These are phyloP conservation scores for Synergus umbraculus DNA, from an alignment of 2,888 invertebrate species.

Conservation along the genomic window DNA sequence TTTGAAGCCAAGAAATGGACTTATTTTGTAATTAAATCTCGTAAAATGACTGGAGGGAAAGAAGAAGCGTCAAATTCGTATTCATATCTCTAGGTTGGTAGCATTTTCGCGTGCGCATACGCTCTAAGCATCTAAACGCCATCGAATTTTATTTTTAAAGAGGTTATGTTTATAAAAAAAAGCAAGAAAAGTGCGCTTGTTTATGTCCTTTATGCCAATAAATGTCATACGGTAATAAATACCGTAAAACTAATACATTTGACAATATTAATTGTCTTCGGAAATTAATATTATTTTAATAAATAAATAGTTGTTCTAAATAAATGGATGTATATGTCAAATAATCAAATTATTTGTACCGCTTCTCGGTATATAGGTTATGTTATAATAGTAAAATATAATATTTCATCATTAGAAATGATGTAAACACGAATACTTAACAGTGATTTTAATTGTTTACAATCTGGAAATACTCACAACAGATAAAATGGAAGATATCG, in stretches of 20 bases:
- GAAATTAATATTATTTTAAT: background rate
- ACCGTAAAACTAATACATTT: background rate
- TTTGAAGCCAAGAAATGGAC: background rate
- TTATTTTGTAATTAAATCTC: background rate
- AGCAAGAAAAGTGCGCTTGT: background rate
- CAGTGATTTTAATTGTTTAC: background rate
- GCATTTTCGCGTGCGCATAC: background rate
- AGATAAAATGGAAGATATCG: slow-evolving; percentile 4
- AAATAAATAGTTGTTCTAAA: too few relatives aligned
- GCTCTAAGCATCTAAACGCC: background rate
- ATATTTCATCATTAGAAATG: background rate
- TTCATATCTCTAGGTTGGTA: background rate
- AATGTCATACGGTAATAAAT: background rate
- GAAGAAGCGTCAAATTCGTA: background rate
- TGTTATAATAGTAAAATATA: background rate
- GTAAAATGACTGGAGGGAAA: background rate
- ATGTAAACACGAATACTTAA: background rate
- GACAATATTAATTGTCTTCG: background rate
- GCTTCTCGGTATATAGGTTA: slow-evolving; percentile 5
- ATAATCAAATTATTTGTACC: background rate
- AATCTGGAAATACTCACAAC: background rate
- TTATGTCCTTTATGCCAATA: background rate
- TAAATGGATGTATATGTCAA: background rate
- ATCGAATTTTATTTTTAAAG: background rate
- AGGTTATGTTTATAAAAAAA: background rate